Conservation (phyloP, 2,113 vertebrate genomes). For the Myrmecobius fasciatus region DNA sequence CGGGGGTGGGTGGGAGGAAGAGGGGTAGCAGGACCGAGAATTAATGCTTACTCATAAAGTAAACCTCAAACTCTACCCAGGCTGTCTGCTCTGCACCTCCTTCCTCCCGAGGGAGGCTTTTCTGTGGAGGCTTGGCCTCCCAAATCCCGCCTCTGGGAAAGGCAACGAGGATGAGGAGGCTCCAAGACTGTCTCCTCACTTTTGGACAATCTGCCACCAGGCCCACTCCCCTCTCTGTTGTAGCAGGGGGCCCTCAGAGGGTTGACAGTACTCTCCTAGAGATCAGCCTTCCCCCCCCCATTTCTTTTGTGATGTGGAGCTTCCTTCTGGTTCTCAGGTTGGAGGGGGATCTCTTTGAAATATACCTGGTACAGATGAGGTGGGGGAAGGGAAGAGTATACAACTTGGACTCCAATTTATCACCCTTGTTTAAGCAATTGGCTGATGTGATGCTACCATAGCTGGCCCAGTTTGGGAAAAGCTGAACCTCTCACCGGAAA, state of each 20-base stretch:
- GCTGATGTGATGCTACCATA: background rate
- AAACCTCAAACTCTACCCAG: fast-evolving
- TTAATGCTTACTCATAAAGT: background rate
- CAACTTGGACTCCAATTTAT: background rate
- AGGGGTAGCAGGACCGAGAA: background rate
- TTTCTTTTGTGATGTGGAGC: background rate
- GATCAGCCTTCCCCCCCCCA: no score
- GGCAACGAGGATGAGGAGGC: no score
- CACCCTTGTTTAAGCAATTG: background rate
- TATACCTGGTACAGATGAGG: background rate
- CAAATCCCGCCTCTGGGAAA: background rate
- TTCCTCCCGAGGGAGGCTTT: background rate
- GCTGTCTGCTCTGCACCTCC: background rate
- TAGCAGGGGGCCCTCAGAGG: background rate
- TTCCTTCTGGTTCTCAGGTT: background rate
- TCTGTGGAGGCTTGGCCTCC: background rate
- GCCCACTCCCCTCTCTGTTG: background rate
- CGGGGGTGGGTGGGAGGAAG: background rate
- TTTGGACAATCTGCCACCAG: background rate
- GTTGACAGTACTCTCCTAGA: background rate
- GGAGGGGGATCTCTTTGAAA: background rate
- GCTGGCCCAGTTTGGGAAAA: background rate
- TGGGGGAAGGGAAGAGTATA: background rate
- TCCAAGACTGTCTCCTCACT: background rate
- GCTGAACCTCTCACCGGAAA: background rate